phyloP scores from a whole-genome alignment of 2,888 invertebrate species.

The Odontocolon sp. region DNA sequence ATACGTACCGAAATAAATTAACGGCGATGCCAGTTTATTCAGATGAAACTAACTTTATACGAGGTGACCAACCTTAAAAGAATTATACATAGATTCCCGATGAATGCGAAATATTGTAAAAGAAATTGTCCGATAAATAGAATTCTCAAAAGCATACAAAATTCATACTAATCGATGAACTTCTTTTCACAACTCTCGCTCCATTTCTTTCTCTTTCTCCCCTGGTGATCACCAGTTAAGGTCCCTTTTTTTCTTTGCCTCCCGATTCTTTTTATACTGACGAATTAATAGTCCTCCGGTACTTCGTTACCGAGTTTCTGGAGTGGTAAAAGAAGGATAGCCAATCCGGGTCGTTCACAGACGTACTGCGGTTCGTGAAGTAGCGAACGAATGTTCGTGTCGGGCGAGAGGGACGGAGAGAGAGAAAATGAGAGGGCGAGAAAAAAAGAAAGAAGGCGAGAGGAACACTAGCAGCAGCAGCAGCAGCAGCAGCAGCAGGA shows the following conservation, averaged over 20 bases:
- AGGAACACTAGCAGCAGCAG: background rate
- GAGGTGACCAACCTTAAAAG: background rate
- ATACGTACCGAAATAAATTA: too few species aligned
- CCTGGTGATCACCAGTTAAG: background rate
- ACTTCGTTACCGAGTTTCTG: constrained; percentile 35
- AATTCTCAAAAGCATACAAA: background rate
- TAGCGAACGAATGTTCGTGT: constrained; percentile 29
- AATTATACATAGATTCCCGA: too few species aligned
- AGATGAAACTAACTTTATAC: too few species aligned
- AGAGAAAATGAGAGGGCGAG: background rate
- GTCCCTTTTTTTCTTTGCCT: background rate
- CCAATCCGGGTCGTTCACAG: constrained; percentile 14
- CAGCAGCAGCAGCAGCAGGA: background rate
- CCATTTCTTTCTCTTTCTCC: background rate
- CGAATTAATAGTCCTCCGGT: constrained; percentile 32
- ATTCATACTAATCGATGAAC: constrained; percentile 5
- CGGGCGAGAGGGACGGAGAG: too few species aligned
- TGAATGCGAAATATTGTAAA: too few species aligned
- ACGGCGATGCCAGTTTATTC: too few species aligned
- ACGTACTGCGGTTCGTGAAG: constrained; percentile 32
- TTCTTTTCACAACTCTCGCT: background rate
- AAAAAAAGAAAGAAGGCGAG: too few species aligned
- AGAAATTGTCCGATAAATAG: too few species aligned
- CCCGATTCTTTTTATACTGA: constrained; percentile 2
- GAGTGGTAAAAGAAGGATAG: constrained; percentile 11